Base-by-base conservation (phyloP, 2,113 vertebrate genomes). In the Pygoscelis antarcticus region DNA sequence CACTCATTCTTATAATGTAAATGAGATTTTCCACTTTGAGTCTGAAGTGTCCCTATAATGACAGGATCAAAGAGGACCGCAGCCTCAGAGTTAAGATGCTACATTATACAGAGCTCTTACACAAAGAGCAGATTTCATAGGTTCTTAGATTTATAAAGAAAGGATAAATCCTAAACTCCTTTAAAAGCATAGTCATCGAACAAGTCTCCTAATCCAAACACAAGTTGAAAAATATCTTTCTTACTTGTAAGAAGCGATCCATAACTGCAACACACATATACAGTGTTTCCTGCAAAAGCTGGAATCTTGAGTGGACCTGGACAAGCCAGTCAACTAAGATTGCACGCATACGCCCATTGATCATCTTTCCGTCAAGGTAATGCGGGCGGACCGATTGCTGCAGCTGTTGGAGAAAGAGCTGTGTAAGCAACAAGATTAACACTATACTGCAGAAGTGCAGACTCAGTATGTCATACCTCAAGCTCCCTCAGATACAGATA, bases 321-420 rank as follows among this genome's bases (percentile, higher is more conserved):
- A 99, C 98, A 34, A 99, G 98, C 99, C 99, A 99, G 97, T 99
- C 99, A 8, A 99, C 96, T n/a, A 99, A 98, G 32, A 99, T 98
- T 0, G 99, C 98, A 5, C 99, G 98, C 99, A 99, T 99, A 3
- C 98, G 98, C 7, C 98, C 98, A 0, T 98, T 99, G 95, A 99
- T 98, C 0, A 98, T 98, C 42, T 98, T 98, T 8, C 99, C 99
- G 1, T 98, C 97, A 80, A 99, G 98, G 97, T 99, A 99, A 57
- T 81, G 96, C 0, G 99, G 98, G 4, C 89, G 98, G 1, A 99
- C 93, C 0, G 98, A 74, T 51, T 99, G 99, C 98, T 99, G 96
- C 64, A 97, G 82, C 99, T 99, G 97, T 27, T 10, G 54, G 46
- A 27, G 16, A 61, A 52, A 91, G 36, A 92, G 75, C 34, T 19